Evolutionary conservation across 2,888 invertebrate species (phyloP), one percentile per base, ranked within the genome.

Genomic region (Silvanus unidentatus): DNA sequence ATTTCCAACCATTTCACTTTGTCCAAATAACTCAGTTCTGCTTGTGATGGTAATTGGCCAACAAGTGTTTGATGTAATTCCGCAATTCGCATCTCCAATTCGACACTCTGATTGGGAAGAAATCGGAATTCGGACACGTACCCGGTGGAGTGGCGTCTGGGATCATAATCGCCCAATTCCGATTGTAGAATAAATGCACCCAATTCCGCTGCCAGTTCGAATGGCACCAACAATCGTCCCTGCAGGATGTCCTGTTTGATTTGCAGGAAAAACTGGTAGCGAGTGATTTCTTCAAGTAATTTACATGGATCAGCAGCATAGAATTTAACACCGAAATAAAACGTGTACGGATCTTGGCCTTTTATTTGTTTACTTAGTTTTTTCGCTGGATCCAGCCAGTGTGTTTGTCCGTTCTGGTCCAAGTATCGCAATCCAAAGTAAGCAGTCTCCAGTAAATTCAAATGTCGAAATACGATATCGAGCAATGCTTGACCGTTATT

Each of bases 1-100:
- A 96, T 93, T 72, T 97, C 96, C 64, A 96, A 80, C 96, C 96
- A 96, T 80, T 96, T 96, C 60, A 94, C 92, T 80, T 95, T 93
- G 74, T 97, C 95, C 72, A 97, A 79, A 75, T 91, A 97, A 76
- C 88, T 91, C 63, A 94, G 78, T 75, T 97, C 96, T 28, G 95
- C 95, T 58, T 89, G 84, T 43, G 94, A 87, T 48, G 96, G 95
- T 59, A 90, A 82, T 71, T 88, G 86, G 53, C 92, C 92, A 87
- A 87, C 83, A 46, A 96, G 77, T 54, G 88, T 86, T 70, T 89
- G 86, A 72, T 97, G 96, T 59, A 93, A 78, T 63, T 92, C 90
- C 30, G 86, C 84, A 55, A 96, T 91, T 59, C 88, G 80, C 43
- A 82, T 77, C 74, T 97, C 96, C 61, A 96, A 75, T 68, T 94